Percentiles rank a stretch among this genome's conserved stretches.
These are phyloP conservation scores for Drosophila anomalata DNA, from an alignment of 2,888 invertebrate genomes.

Conservation along the genomic window DNA sequence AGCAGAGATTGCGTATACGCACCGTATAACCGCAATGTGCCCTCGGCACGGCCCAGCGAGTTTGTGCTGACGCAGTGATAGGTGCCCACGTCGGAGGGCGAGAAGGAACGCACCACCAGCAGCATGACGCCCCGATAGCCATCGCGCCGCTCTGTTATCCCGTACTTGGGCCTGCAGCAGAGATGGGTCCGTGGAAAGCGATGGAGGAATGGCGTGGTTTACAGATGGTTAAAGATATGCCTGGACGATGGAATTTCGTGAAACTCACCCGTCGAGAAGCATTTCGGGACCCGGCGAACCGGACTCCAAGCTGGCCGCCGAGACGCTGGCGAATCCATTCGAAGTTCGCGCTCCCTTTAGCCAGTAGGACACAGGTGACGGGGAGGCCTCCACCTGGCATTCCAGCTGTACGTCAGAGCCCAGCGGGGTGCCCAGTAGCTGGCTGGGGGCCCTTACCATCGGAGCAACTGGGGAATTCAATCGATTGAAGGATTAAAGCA, in stretches of 20 bases:
- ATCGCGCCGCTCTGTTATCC: constrained; percentile 83
- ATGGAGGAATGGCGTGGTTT: neutral
- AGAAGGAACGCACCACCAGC: constrained; percentile 84
- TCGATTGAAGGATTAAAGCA: neutral
- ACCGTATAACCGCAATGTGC: constrained; percentile 88
- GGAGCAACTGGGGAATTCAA: constrained; percentile 89
- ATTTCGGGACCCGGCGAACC: constrained; percentile 87
- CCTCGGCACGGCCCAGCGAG: constrained; percentile 88
- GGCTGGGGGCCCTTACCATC: constrained; percentile 94
- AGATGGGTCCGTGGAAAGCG: constrained; percentile 22
- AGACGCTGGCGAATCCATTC: constrained; percentile 80
- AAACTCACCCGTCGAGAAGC: constrained; percentile 91
- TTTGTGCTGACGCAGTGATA: constrained; percentile 91
- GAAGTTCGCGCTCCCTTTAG: constrained; percentile 83
- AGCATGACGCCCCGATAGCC: constrained; percentile 84
- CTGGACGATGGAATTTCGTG: constrained; percentile 10
- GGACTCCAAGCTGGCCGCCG: constrained; percentile 77
- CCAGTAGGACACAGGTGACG: constrained; percentile 85
- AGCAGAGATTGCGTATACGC: constrained; percentile 59
- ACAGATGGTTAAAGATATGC: constrained; percentile 12
- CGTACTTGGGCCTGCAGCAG: constrained; percentile 82
- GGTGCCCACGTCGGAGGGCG: constrained; percentile 87
- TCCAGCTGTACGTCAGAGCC: constrained; percentile 94
- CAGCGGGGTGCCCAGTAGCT: constrained; percentile 93
- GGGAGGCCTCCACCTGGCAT: constrained; percentile 95